Percentiles rank a stretch among this genome's conserved stretches.
Conservation (phyloP, 2,888 invertebrate genomes). For the Charanyca ferruginea region DNA sequence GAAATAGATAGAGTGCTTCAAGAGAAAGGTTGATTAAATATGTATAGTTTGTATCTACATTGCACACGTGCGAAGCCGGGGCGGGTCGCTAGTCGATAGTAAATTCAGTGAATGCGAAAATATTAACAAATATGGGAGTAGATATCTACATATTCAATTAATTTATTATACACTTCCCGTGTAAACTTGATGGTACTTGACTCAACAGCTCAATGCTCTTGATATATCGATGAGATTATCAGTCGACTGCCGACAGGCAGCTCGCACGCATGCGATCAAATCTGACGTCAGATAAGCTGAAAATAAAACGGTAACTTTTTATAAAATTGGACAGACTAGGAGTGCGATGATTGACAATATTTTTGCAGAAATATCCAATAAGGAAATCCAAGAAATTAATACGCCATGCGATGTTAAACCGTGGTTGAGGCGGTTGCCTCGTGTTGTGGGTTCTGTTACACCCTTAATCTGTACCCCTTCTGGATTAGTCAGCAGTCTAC, state of each 20-base stretch:
- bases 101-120: constrained; percentile 13
- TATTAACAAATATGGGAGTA: constrained; percentile 34
- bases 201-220: constrained; percentile 78
- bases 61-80: no score
- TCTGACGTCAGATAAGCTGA: constrained; percentile 6
- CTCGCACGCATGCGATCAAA: constrained; percentile 52
- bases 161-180: constrained; percentile 73
- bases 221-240: constrained; percentile 87
- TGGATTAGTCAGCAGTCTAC: no score
- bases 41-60: no score
- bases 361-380: no score
- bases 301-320: constrained; percentile 11
- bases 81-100: no score
- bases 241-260: constrained; percentile 69
- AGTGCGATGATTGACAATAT: fast-evolving
- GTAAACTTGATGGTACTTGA: constrained; percentile 76
- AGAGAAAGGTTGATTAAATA: no score
- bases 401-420: no score
- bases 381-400: no score
- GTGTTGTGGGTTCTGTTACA: no score
- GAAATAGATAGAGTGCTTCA: no score
- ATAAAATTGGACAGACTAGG: neutral
- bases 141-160: constrained; percentile 39
- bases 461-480: no score
- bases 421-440: no score